phyloP scores from a whole-genome alignment of 1,140 invertebrate genomes.

The Bradysia coprophila region DNA sequence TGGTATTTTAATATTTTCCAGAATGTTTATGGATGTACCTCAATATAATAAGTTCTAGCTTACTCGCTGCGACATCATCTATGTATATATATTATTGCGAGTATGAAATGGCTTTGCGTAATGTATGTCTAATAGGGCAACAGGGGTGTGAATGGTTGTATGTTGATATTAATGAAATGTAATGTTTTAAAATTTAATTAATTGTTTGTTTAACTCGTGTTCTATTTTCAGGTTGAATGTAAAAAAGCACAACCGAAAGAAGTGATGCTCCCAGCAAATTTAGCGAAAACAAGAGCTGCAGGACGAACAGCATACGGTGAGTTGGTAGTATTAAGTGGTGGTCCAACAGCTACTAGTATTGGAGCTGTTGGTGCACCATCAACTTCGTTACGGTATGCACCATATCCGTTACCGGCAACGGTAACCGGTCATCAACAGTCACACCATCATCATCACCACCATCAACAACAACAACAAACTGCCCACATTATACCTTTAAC shows the following conservation, averaged over 20 bases:
- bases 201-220: not conserved
- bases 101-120: too few relatives aligned
- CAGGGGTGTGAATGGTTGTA: too few relatives aligned
- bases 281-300: slow-evolving; percentile 81
- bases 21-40: not conserved
- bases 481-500: slow-evolving; percentile 1
- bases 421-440: slow-evolving; percentile 17
- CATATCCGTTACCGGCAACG: slow-evolving; percentile 35
- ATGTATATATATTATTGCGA: too few relatives aligned
- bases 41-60: too few relatives aligned
- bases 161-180: too few relatives aligned
- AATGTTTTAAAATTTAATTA: not conserved
- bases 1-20: too few relatives aligned
- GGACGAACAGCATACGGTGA: slow-evolving; percentile 88
- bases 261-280: slow-evolving; percentile 91
- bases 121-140: too few relatives aligned
- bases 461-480: slow-evolving; percentile 12
- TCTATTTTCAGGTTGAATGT: slow-evolving; percentile 75
- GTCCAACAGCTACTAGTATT: slow-evolving; percentile 24
- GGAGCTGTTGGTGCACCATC: slow-evolving; percentile 19
- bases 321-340: slow-evolving; percentile 67
- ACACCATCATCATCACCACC: slow-evolving; percentile 7
- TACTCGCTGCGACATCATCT: too few relatives aligned
- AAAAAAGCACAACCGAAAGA: slow-evolving; percentile 99
- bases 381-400: slow-evolving; percentile 27